phyloP scores from a whole-genome alignment of 1,140 invertebrate genomes.

The Drosophila ficusphila region DNA sequence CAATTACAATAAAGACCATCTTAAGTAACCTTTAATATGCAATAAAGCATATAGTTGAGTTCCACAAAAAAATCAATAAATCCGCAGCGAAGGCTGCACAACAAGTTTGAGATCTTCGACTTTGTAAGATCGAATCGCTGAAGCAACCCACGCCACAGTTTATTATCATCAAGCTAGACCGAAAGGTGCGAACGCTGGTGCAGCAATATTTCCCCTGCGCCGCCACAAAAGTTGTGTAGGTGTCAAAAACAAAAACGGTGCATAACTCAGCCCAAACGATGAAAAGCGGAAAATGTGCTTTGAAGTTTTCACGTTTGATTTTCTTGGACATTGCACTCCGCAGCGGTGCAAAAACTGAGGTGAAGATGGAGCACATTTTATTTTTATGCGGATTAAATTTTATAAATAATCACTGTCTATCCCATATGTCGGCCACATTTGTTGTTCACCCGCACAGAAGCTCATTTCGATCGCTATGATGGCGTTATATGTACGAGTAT shows the following conservation, averaged over 20 bases:
- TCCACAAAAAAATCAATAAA: slow-evolving; percentile 2
- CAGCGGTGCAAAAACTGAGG: slow-evolving; percentile 20
- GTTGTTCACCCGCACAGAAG: slow-evolving; percentile 10
- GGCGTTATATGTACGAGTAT: not conserved
- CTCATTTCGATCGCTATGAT: slow-evolving; percentile 16
- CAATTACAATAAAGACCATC: not conserved
- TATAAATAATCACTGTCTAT: slow-evolving; percentile 29
- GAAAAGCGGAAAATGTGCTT: slow-evolving; percentile 62
- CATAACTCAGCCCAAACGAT: slow-evolving; percentile 43
- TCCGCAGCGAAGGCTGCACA: slow-evolving; percentile 14
- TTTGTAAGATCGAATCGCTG: slow-evolving; percentile 41
- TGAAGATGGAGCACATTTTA: slow-evolving; percentile 17
- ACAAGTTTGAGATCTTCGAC: slow-evolving; percentile 5
- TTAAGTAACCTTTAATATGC: slow-evolving; percentile 5
- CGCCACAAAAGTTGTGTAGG: slow-evolving; percentile 58
- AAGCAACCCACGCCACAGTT: slow-evolving; percentile 64
- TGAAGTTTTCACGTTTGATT: slow-evolving; percentile 64
- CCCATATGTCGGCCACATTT: slow-evolving; percentile 47
- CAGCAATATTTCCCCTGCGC: slow-evolving; percentile 25
- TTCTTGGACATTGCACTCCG: slow-evolving; percentile 35
- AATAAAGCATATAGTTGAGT: too few relatives aligned
- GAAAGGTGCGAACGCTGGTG: slow-evolving; percentile 67
- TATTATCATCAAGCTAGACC: slow-evolving; percentile 55
- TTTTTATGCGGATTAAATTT: slow-evolving; percentile 42
- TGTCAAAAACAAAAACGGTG: slow-evolving; percentile 67